A percentile compares a stretch with the other conserved stretches of the same genome.
Conservation (phyloP, 1,140 invertebrate species). For the Hypsibius dujardini region DNA sequence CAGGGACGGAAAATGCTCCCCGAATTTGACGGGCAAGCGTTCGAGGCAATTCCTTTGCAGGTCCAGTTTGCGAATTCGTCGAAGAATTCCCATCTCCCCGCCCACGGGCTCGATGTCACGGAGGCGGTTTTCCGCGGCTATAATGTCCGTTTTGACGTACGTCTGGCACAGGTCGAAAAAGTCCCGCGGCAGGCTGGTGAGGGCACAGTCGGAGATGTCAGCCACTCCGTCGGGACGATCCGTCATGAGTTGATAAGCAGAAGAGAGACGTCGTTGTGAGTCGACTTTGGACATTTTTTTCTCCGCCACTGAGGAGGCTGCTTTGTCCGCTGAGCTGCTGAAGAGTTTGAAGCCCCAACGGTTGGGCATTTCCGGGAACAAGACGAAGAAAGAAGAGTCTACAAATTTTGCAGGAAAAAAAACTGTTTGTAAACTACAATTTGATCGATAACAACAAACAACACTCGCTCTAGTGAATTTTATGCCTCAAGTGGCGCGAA, state of each 20-base stretch:
- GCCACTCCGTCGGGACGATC: constrained; percentile 4
- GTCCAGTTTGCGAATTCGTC: not conserved
- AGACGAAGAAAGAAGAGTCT: too few relatives aligned
- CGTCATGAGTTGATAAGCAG: not conserved
- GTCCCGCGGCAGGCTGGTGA: not conserved
- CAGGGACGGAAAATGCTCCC: not conserved
- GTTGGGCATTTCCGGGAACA: too few relatives aligned
- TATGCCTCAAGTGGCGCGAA: too few relatives aligned
- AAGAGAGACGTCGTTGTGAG: too few relatives aligned
- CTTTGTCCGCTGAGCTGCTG: too few relatives aligned
- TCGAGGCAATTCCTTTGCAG: not conserved
- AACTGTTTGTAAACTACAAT: too few relatives aligned
- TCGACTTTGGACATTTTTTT: too few relatives aligned
- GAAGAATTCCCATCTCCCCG: not conserved
- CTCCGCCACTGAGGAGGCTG: too few relatives aligned
- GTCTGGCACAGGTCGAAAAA: not conserved
- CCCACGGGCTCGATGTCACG: not conserved
- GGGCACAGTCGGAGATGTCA: not conserved
- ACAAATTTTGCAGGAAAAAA: too few relatives aligned
- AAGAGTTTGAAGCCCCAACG: too few relatives aligned
- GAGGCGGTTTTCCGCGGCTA: not conserved
- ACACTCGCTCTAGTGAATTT: too few relatives aligned
- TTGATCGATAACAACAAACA: too few relatives aligned
- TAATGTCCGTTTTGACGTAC: not conserved
- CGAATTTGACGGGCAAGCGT: not conserved